Evolutionary conservation across 2,113 vertebrate species (phyloP), one percentile per base, ranked within the genome.

Genomic region (Semnopithecus entellus): DNA sequence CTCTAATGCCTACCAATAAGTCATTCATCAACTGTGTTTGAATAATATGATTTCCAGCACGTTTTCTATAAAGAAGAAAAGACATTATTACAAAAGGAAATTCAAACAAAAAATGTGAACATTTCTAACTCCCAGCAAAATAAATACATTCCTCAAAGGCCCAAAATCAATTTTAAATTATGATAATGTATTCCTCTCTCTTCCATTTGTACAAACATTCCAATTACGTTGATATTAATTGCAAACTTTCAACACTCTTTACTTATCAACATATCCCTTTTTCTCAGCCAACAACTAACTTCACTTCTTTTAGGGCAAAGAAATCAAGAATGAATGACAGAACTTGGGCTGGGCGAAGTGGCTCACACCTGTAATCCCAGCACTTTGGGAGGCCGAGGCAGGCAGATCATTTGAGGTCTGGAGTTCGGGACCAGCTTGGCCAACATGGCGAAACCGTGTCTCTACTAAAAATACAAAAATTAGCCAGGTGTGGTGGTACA

Each of bases 1-100:
- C 98, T 98, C 99, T 99, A 91, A 99, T 98, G 1, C 98, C 99
- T 64, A 98, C 97, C 96, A 99, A 96, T 86, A 99, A 99, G 91
- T 99, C 99, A 0, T 99, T 99, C 99, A 99, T 99, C 96, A 99
- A 8, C 96, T 99, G 99, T 68, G 99, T 99, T 98, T 99, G 99
- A 96, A 99, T 99, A 59, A 99, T 98, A 85, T 97, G 98, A 97
- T 99, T 99, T 89, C 99, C 99, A 81, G 98, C 59, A 73, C 99
- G 99, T 91, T 98, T 99, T 94, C 99, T 99, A 38, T 27, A 70
- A 40, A 30, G 9, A 98, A 91, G 78, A 96, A 98, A 95, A 97
- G 96, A 97, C 12, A 38, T 68, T 40, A 94, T 95, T 85, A 96
- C n/a, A 86, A 94, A 91, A 93, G 25, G 35, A 81, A 95, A 93